These are phyloP conservation scores for Phymastichus coffea DNA, from an alignment of 1,140 invertebrate species.

Conservation along the genomic window DNA sequence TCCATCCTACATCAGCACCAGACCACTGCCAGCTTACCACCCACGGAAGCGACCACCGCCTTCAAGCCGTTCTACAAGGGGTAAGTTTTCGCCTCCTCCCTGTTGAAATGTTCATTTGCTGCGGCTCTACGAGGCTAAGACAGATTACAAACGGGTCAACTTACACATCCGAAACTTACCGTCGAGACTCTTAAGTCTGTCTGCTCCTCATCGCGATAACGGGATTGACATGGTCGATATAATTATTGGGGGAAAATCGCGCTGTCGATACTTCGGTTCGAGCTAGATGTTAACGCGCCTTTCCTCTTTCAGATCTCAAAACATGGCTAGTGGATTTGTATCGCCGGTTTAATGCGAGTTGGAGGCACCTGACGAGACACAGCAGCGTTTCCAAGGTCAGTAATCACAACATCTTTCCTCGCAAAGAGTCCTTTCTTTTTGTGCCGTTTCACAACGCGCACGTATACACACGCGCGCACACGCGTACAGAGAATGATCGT, in stretches of 20 bases:
- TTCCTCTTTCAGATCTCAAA: constrained; percentile 59
- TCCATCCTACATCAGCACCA: constrained; percentile 53
- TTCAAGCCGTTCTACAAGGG: constrained; percentile 89
- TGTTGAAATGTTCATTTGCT: too few species aligned
- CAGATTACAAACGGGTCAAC: too few species aligned
- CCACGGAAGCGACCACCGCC: constrained; percentile 64
- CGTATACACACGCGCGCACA: too few species aligned
- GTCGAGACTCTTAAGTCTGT: too few species aligned
- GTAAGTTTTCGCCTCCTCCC: constrained; percentile 54
- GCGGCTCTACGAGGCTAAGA: too few species aligned
- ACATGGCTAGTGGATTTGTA: constrained; percentile 63
- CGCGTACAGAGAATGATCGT: not conserved
- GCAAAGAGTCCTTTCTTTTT: not conserved
- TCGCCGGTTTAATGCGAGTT: constrained; percentile 59
- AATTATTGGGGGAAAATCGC: too few species aligned
- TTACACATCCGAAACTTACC: too few species aligned
- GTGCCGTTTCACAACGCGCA: not conserved
- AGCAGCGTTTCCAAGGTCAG: constrained; percentile 23
- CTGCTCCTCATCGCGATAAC: too few species aligned
- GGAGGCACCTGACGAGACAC: constrained; percentile 6
- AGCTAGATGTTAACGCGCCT: constrained; percentile 1
- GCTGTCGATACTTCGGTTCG: too few species aligned
- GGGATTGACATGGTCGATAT: too few species aligned
- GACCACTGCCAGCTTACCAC: constrained; percentile 50
- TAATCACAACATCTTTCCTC: not conserved